These are phyloP conservation scores for Tetragnatha montana DNA, from an alignment of 2,888 invertebrate species.

Conservation along the genomic window DNA sequence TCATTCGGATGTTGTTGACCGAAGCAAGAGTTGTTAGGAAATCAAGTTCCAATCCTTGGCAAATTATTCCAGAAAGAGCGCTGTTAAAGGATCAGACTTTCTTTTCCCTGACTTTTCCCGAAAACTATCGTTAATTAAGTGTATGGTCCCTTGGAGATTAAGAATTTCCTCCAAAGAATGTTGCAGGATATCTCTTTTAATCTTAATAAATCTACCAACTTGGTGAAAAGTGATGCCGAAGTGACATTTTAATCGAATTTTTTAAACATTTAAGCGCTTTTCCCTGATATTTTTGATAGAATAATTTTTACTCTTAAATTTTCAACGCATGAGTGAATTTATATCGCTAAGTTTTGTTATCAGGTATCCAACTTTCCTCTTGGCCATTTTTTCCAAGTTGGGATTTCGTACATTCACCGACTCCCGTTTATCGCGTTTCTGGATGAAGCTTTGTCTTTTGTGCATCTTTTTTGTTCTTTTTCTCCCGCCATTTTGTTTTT, in stretches of 20 bases:
- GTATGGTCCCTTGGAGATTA: not conserved
- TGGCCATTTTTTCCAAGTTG: not conserved
- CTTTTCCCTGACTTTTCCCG: not conserved
- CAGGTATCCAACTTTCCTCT: slow-evolving; percentile 9
- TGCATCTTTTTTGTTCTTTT: not conserved
- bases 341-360: slow-evolving; percentile 23
- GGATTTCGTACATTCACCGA: not conserved
- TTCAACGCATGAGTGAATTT: slow-evolving; percentile 4
- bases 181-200: not conserved
- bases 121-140: slow-evolving; percentile 19
- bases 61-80: not conserved
- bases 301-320: not conserved
- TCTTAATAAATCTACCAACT: not conserved
- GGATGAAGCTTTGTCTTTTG: slow-evolving; percentile 23
- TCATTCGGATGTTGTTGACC: no score
- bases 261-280: not conserved
- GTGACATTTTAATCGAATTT: not conserved
- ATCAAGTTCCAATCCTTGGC: not conserved
- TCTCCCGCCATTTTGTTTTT: slow-evolving; percentile 15
- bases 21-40: not conserved
- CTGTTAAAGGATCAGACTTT: not conserved
- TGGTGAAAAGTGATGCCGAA: not conserved
- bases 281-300: not conserved
- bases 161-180: not conserved
- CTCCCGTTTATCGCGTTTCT: slow-evolving; percentile 1